Conservation (phyloP, 64 coral and sea anemone species). For the Platygyra sinensis region DNA sequence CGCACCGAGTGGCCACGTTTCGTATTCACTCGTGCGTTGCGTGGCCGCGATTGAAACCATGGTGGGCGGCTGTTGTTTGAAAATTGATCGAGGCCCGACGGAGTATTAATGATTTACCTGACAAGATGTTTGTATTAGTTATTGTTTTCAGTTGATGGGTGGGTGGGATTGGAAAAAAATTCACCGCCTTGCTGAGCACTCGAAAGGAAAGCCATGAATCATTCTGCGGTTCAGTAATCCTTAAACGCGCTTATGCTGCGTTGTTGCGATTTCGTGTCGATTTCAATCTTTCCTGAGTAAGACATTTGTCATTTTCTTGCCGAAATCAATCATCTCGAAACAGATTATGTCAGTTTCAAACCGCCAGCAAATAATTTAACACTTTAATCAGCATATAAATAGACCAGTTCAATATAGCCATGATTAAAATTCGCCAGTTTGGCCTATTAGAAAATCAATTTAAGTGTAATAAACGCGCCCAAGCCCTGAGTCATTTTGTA, state of each 20-base stretch:
- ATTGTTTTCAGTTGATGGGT: conserved; percentile 6
- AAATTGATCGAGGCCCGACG: conserved; percentile 33
- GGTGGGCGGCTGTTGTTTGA: conserved; percentile 39
- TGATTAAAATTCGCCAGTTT: background rate
- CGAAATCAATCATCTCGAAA: background rate
- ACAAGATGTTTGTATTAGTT: conserved; percentile 54
- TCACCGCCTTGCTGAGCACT: background rate
- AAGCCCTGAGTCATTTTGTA: background rate
- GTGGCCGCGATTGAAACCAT: background rate
- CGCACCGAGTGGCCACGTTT: background rate
- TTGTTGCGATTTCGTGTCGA: conserved; percentile 13
- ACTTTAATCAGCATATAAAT: background rate
- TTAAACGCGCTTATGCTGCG: background rate
- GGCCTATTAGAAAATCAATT: background rate
- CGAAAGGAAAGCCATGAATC: background rate
- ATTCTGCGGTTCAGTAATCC: conserved; percentile 10
- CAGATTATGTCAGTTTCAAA: background rate
- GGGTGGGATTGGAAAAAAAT: background rate
- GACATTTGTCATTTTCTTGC: conserved; percentile 15
- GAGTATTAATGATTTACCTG: conserved; percentile 34
- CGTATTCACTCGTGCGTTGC: background rate
- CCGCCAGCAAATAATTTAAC: background rate
- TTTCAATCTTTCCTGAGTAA: conserved; percentile 17
- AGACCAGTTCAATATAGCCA: background rate
- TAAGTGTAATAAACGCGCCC: background rate